phyloP scores from a whole-genome alignment of 2,113 vertebrate species.

The Rhinoptilus africanus region DNA sequence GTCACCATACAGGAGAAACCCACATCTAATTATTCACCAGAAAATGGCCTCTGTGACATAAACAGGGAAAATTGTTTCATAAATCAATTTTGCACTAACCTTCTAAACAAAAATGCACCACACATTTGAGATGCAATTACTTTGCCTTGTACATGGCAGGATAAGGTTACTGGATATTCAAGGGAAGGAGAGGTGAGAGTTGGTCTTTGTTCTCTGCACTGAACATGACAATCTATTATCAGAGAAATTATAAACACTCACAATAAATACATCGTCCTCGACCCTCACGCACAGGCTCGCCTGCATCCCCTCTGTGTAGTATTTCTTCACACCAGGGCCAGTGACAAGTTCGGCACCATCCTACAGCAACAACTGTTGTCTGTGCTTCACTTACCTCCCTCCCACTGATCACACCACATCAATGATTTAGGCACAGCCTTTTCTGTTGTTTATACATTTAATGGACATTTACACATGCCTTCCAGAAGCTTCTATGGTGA shows the following conservation, averaged over 20 bases:
- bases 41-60: slow-evolving; percentile 57
- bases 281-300: not conserved
- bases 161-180: slow-evolving; percentile 44
- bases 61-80: slow-evolving; percentile 66
- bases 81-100: slow-evolving; percentile 66
- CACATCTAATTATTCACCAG: slow-evolving; percentile 58
- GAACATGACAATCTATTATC: slow-evolving; percentile 36
- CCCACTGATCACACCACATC: not conserved
- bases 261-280: not conserved
- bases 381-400: not conserved
- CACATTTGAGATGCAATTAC: slow-evolving; percentile 51
- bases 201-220: slow-evolving; percentile 30
- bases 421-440: not conserved
- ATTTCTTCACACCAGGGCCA: slow-evolving; percentile 2
- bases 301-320: not conserved
- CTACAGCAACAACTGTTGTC: not conserved
- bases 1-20: slow-evolving; percentile 3
- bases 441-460: not conserved
- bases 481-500: not conserved
- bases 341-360: not conserved
- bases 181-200: slow-evolving; percentile 16
- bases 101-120: slow-evolving; percentile 58
- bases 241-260: slow-evolving; percentile 46
- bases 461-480: not conserved
- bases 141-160: slow-evolving; percentile 41